These are phyloP conservation scores for Pterocles gutturalis DNA, from an alignment of 2,113 vertebrate species.

Conservation along the genomic window DNA sequence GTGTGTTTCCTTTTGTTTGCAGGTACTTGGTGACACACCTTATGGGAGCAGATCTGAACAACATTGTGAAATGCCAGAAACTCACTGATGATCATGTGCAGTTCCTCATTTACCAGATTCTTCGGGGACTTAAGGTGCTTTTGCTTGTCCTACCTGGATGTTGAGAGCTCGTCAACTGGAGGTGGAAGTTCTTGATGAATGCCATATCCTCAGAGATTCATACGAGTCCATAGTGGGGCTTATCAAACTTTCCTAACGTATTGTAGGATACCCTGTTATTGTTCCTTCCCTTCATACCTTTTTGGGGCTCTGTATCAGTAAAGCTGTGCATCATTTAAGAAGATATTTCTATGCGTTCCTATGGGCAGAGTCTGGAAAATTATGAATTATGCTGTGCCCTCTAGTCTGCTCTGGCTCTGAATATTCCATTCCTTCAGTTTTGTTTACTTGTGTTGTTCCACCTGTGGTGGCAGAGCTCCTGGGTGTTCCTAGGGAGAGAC, in stretches of 20 bases:
- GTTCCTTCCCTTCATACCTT: background rate
- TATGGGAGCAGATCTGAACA: slow-evolving; percentile 99
- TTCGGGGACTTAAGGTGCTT: slow-evolving; percentile 93
- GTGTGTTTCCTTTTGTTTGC: background rate
- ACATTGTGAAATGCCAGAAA: slow-evolving; percentile 99
- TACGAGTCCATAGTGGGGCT: background rate
- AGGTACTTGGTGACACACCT: slow-evolving; percentile 98
- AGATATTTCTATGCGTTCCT: background rate
- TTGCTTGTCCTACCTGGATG: background rate
- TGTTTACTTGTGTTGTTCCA: background rate
- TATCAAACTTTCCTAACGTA: background rate
- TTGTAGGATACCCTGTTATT: background rate
- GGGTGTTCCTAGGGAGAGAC: background rate
- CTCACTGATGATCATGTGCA: slow-evolving; percentile 98
- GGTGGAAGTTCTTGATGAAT: background rate
- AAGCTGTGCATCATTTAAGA: background rate
- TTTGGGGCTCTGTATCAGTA: background rate
- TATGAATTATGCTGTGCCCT: background rate
- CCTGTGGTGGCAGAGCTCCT: background rate
- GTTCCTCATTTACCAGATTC: slow-evolving; percentile 99
- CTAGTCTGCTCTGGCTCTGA: background rate
- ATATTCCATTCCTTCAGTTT: background rate
- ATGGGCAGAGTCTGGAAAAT: background rate
- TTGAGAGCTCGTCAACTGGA: fast-evolving
- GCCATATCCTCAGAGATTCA: background rate